phyloP scores from a whole-genome alignment of 1,140 invertebrate genomes.

The Trissolcus basalis region DNA sequence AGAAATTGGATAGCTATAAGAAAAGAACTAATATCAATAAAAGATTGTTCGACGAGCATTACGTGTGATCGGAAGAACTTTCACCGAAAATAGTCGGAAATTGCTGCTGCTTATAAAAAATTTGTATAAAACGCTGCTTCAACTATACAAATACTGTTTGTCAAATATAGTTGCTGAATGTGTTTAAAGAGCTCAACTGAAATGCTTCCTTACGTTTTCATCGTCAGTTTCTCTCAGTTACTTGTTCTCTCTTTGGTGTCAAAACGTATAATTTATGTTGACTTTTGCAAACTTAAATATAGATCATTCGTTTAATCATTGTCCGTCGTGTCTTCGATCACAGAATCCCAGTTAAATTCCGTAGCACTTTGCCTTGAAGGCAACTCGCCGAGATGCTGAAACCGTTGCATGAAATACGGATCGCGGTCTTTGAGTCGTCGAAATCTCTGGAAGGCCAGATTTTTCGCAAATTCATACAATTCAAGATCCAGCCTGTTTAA shows the following conservation, averaged over 20 bases:
- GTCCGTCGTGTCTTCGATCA: slow-evolving; percentile 82
- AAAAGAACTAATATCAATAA: too few relatives aligned
- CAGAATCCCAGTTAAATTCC: slow-evolving; percentile 91
- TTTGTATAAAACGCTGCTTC: slow-evolving; percentile 57
- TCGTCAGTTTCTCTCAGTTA: slow-evolving; percentile 4
- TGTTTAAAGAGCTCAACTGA: slow-evolving; percentile 60
- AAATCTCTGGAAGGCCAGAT: slow-evolving; percentile 89
- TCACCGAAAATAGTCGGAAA: slow-evolving; percentile 53
- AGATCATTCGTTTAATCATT: slow-evolving; percentile 66
- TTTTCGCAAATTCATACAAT: slow-evolving; percentile 94
- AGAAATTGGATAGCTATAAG: slow-evolving; percentile 6
- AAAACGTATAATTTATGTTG: slow-evolving; percentile 45
- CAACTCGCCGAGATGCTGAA: slow-evolving; percentile 86
- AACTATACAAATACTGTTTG: slow-evolving; percentile 37
- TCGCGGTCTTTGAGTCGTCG: slow-evolving; percentile 86
- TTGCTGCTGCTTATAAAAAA: slow-evolving; percentile 64
- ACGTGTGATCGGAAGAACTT: slow-evolving; percentile 65
- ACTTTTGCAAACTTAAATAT: slow-evolving; percentile 14
- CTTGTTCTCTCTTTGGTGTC: slow-evolving; percentile 66
- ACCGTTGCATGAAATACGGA: slow-evolving; percentile 86
- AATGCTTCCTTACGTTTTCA: slow-evolving; percentile 45
- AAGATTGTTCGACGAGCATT: slow-evolving; percentile 42
- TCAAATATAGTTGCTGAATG: slow-evolving; percentile 37
- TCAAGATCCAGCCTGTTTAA: slow-evolving; percentile 94
- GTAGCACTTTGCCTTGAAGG: slow-evolving; percentile 82